Evolutionary conservation across 2,797 vertebrate species (phyloP), one percentile per base, ranked within the genome.

Genomic region (Tadarida brasiliensis): DNA sequence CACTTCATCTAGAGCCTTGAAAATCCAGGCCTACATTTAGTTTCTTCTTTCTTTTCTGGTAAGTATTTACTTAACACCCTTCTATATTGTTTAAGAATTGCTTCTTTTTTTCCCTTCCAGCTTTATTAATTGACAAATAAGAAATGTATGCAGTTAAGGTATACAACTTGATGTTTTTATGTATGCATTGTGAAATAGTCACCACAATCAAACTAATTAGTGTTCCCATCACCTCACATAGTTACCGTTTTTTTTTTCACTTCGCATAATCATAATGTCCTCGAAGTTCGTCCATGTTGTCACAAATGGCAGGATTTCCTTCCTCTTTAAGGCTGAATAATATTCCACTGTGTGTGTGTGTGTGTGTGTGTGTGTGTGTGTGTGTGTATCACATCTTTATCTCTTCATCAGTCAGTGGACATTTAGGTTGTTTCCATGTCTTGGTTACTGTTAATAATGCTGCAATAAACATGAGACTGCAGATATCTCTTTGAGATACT

Each of bases 21-120:
- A 84, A 88, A 86, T 87, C 59, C 15, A 83, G 22, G 49, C 4
- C 71, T 90, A 57, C 2, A 80, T 83, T 83, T 80, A 56, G 1
- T 87, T 87, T 87, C 26, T 76, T 81, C 92, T 68, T 81, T 11
- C 71, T n/a, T 90, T 82, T 33, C 54, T 68, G 30, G 86, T 94
- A 63, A 87, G 5, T 87, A 49, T 78, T 88, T 95, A 49, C 3
- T 70, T 78, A 90, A 30, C 63, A 10, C 20, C 94, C 5, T n/a
- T 57, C 5, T 70, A 35, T 73, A 33, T 91, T 93, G 30, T 49
- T 71, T 54, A 86, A 44, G 14, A 93, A 78, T 51, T 80, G 51
- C 11, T 78, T 86, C 61, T 91, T 63, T 35, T 30, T 51, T 30
- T 16, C 33, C 56, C 30, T n/a, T n/a, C 16, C 26, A 30, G 30